phyloP scores from a whole-genome alignment of 2,888 invertebrate genomes.

The Epirrita christyi region DNA sequence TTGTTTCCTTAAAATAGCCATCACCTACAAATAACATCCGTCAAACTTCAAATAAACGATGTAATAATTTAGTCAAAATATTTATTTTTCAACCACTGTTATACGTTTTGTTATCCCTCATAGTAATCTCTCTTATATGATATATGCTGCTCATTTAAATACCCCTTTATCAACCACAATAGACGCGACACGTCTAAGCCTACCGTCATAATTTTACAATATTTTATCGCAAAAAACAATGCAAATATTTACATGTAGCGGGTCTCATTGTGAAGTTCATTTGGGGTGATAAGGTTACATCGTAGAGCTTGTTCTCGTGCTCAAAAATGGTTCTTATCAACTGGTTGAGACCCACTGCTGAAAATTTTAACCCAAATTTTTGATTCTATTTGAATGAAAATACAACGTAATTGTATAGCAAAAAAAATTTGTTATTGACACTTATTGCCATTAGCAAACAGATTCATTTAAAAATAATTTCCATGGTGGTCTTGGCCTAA shows the following conservation, averaged over 20 bases:
- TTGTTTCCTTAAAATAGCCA: no score
- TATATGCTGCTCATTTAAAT: slow-evolving; percentile 35
- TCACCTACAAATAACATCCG: not conserved
- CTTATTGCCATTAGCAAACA: no score
- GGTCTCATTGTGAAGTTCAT: slow-evolving; percentile 6
- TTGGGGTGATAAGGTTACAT: slow-evolving; percentile 6
- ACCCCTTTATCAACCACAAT: slow-evolving; percentile 34
- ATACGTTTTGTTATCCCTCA: slow-evolving; percentile 6
- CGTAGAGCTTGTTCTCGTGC: no score
- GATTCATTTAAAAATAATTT: no score
- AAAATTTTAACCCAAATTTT: no score
- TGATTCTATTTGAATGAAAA: no score
- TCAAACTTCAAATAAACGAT: not conserved
- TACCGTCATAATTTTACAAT: slow-evolving; percentile 32
- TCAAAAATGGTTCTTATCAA: no score
- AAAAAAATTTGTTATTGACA: no score
- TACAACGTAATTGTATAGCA: no score
- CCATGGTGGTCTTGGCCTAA: no score
- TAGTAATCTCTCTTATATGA: slow-evolving; percentile 15
- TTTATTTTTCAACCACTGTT: not conserved
- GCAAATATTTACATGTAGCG: slow-evolving; percentile 47
- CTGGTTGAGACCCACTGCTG: no score
- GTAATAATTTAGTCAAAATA: not conserved
- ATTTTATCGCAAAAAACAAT: slow-evolving; percentile 37
- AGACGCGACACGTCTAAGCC: slow-evolving; percentile 46